Conservation (phyloP, 2,888 invertebrate species). For the Drosophila cyrtoloma region DNA sequence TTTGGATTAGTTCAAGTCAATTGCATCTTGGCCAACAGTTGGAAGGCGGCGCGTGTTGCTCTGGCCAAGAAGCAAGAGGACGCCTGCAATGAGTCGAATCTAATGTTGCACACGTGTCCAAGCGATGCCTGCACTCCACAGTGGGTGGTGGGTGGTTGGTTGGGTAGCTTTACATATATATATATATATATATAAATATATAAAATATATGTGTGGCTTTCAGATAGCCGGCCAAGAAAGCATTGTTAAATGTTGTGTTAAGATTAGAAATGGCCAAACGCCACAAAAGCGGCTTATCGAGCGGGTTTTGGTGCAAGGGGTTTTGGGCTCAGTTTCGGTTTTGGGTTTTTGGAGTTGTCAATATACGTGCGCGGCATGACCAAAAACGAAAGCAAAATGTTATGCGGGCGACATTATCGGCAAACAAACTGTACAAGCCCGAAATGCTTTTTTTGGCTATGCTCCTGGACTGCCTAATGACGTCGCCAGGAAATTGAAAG, state of each 20-base stretch:
- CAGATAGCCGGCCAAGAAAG: constrained; percentile 56
- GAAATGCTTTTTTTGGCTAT: constrained; percentile 34
- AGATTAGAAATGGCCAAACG: constrained; percentile 68
- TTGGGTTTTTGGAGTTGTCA: constrained; percentile 10
- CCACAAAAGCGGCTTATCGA: constrained; percentile 73
- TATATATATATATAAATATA: not conserved
- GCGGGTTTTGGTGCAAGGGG: constrained; percentile 27
- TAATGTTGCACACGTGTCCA: constrained; percentile 81
- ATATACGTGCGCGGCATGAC: constrained; percentile 65
- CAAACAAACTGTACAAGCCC: constrained; percentile 46
- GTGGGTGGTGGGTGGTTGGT: constrained; percentile 50
- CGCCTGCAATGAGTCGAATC: constrained; percentile 76
- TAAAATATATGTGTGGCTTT: constrained; percentile 8
- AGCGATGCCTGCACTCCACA: constrained; percentile 54
- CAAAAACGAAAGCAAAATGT: constrained; percentile 40
- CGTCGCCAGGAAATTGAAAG: constrained; percentile 51
- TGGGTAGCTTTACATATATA: constrained; percentile 11
- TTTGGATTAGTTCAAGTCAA: constrained; percentile 84
- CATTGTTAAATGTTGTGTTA: constrained; percentile 78
- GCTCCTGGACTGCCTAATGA: constrained; percentile 73
- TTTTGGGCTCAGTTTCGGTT: constrained; percentile 23
- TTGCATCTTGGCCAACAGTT: constrained; percentile 73
- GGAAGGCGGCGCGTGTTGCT: constrained; percentile 53
- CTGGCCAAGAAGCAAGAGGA: constrained; percentile 23
- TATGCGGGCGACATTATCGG: constrained; percentile 70